Conservation (phyloP, 2,888 invertebrate genomes). For the Cephus runcator region DNA sequence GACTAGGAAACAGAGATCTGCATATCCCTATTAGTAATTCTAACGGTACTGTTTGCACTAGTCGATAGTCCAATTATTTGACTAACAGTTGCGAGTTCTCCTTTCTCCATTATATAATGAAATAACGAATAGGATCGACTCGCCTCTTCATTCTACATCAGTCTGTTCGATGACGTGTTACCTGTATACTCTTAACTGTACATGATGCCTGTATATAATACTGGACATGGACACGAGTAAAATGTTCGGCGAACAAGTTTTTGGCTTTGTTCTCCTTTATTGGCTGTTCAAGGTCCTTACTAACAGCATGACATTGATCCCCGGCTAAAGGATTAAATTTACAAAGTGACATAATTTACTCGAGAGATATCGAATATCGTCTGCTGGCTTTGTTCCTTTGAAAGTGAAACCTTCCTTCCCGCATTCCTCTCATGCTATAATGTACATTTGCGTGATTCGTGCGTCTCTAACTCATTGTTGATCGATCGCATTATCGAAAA, state of each 20-base stretch:
- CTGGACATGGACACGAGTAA: conserved; percentile 6
- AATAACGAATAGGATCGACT: neutral
- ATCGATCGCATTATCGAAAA: neutral
- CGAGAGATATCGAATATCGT: neutral
- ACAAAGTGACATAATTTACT: neutral
- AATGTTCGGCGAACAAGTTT: conserved; percentile 14
- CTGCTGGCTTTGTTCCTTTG: neutral
- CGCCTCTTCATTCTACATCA: conserved; percentile 22
- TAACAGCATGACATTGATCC: conserved; percentile 62
- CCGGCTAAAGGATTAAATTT: neutral
- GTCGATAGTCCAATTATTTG: neutral
- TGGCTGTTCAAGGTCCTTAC: conserved; percentile 27
- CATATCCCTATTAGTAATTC: neutral
- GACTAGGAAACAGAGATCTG: neutral
- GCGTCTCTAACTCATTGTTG: neutral
- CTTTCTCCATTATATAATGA: neutral
- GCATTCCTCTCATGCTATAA: neutral
- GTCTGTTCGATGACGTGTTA: conserved; percentile 27
- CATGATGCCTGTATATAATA: conserved; percentile 40
- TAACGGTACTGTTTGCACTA: neutral
- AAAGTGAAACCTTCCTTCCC: neutral
- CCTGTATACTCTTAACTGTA: conserved; percentile 43
- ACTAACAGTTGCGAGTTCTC: neutral
- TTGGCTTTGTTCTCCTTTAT: neutral
- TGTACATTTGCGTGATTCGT: neutral